Percentiles rank a stretch among this genome's conserved stretches.
Evolutionary conservation across 2,888 invertebrate species (phyloP).

Genomic region (Caenorhabditis auriculariae): DNA sequence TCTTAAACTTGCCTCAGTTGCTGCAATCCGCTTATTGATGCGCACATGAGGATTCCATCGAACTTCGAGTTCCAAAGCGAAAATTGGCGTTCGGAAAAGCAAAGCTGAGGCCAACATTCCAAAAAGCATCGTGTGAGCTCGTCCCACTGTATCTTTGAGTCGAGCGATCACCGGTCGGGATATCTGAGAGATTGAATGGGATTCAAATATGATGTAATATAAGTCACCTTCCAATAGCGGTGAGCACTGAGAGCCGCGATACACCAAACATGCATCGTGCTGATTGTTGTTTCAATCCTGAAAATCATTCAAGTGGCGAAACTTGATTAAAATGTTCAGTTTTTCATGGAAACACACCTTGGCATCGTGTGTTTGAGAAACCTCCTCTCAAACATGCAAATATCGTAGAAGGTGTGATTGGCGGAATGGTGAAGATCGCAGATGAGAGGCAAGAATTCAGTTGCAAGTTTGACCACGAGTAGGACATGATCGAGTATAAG

Average conservation of each 20-base stretch:
- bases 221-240: conserved; percentile 61
- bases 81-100: conserved; percentile 55
- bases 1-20: conserved; percentile 47
- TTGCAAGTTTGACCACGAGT: conserved; percentile 45
- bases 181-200: conserved; percentile 43
- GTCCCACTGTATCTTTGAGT: conserved; percentile 56
- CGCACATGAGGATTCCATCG: conserved; percentile 46
- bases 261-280: conserved; percentile 60
- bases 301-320: conserved; percentile 5
- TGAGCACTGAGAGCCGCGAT: conserved; percentile 60
- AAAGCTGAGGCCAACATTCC: conserved; percentile 45
- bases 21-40: conserved; percentile 48
- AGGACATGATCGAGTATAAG: conserved; percentile 57
- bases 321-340: not conserved
- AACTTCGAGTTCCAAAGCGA: conserved; percentile 54
- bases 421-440: conserved; percentile 38
- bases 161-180: conserved; percentile 60
- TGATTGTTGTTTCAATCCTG: conserved; percentile 54
- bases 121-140: conserved; percentile 48
- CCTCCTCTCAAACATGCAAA: conserved; percentile 59
- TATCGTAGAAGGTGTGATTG: conserved; percentile 38
- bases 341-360: conserved; percentile 17
- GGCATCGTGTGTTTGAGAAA: conserved; percentile 56
- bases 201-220: not conserved
- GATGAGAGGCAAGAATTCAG: conserved; percentile 36